A percentile compares a stretch with the other conserved stretches of the same genome.
phyloP scores from a whole-genome alignment of 2,888 invertebrate genomes.

The Stenurella melanura region DNA sequence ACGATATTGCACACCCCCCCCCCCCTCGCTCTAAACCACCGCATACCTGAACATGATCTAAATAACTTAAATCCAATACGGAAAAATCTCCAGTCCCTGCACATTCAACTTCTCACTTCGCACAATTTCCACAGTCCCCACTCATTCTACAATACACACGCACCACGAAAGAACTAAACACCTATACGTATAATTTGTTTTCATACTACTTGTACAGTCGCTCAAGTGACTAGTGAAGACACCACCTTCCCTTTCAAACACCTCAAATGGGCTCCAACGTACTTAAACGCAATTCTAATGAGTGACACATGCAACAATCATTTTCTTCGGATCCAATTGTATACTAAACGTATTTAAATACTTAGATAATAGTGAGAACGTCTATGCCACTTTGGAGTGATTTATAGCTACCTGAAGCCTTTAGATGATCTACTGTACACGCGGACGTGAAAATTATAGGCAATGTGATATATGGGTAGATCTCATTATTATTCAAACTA shows the following conservation, averaged over 20 bases:
- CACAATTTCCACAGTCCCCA: background rate
- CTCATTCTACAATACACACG: conserved; percentile 1
- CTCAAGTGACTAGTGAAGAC: background rate
- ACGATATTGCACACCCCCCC: no score
- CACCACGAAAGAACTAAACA: conserved; percentile 22
- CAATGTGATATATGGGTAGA: conserved; percentile 39
- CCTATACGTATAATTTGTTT: conserved; percentile 24
- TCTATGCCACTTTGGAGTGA: no score
- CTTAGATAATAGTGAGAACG: background rate
- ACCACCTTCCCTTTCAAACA: background rate
- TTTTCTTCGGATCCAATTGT: background rate
- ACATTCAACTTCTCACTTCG: background rate
- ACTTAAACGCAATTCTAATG: background rate
- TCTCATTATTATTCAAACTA: conserved; percentile 36
- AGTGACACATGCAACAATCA: conserved; percentile 11
- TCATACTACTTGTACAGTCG: conserved; percentile 6
- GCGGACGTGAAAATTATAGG: conserved; percentile 38
- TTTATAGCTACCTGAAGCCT: conserved; percentile 10
- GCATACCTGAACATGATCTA: conserved; percentile 3
- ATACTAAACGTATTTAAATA: background rate
- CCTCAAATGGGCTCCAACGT: background rate
- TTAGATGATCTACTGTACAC: conserved; percentile 11
- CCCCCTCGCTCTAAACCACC: background rate
- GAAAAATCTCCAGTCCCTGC: background rate
- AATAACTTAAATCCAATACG: background rate